A percentile compares a stretch with the other conserved stretches of the same genome.
phyloP scores from a whole-genome alignment of 2,113 vertebrate genomes.

The Pagrus major region DNA sequence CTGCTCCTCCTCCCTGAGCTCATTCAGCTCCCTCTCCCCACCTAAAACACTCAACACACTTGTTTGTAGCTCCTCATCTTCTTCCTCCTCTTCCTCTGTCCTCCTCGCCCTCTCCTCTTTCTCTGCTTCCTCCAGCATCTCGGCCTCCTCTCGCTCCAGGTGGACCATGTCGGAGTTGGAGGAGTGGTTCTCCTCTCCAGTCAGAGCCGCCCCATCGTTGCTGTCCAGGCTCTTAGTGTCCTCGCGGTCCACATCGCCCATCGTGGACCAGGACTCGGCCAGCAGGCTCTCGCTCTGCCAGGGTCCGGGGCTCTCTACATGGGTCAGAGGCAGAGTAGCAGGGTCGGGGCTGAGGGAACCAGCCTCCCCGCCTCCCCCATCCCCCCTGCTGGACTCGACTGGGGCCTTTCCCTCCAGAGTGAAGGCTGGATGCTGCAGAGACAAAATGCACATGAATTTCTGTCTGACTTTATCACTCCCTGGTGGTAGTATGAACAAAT shows the following conservation, averaged over 20 bases:
- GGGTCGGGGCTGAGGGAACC: conserved; percentile 88
- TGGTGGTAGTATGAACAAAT: background rate
- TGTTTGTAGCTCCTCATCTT: conserved; percentile 70
- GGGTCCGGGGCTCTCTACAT: conserved; percentile 60
- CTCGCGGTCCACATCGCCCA: conserved; percentile 89
- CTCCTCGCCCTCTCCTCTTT: conserved; percentile 37
- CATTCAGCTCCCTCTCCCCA: conserved; percentile 65
- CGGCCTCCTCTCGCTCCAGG: conserved; percentile 90
- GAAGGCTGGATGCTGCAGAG: conserved; percentile 62
- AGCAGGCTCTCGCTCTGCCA: conserved; percentile 92
- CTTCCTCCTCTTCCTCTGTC: conserved; percentile 64
- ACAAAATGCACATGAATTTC: conserved; percentile 24
- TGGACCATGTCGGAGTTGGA: conserved; percentile 95
- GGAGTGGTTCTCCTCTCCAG: conserved; percentile 91
- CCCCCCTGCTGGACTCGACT: conserved; percentile 82
- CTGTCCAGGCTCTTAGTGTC: conserved; percentile 92
- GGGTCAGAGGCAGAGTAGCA: conserved; percentile 84
- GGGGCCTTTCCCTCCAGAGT: conserved; percentile 88
- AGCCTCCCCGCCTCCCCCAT: conserved; percentile 82
- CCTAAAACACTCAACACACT: conserved; percentile 74
- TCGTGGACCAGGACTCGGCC: conserved; percentile 93
- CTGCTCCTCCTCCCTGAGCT: conserved; percentile 66
- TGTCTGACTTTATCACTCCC: background rate
- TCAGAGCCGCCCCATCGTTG: conserved; percentile 78
- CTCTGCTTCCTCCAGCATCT: conserved; percentile 71